Evolutionary conservation across 1,140 invertebrate genomes (phyloP), one percentile per base, ranked within the genome.

Genomic region (Platyura marginata): DNA sequence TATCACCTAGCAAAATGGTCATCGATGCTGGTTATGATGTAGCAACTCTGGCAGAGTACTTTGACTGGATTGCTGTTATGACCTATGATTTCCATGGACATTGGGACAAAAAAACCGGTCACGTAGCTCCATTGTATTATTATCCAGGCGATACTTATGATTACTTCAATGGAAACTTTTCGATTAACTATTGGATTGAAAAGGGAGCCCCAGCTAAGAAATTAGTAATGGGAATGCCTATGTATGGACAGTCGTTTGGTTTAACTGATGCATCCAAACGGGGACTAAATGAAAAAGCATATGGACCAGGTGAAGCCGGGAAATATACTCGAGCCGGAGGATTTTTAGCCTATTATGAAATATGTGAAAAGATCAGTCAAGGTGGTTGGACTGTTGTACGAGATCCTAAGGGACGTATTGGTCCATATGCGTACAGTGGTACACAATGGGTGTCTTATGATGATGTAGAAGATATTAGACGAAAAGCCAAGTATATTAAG

Each of bases 21-120:
- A 78, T 87, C 33, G 77, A 83, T 58, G 70, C 71, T 48, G 86
- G 83, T 8, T 89, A 89, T 51, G 79, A 88, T 50, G 74, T 88
- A 0, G 75, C 79, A 2, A 57, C 64, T 2, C 51, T 89, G 3
- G 72, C 72, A 0, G 64, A 67, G 16, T 77, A 84, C 53, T 65
- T 89, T 41, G 81, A 89, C 56, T 89, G 84, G 79, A 88, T 94
- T 49, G 75, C 84, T 2, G 74, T 92, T 0, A 92, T 92, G 88
- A 76, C 78, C 0, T 92, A 93, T 52, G 87, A 91, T 54, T 90
- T 79, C 52, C 86, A 90, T 50, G 87, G 87, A 0, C 79, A 86
- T 50, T 91, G 86, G 86, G 87, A 91, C 52, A 86, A 87, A 52
- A 76, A 78, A 51, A 90, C 86, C 1, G 87, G 87, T 8, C 86